Evolutionary conservation across 2,888 invertebrate species (phyloP).

Genomic region (Saturnia japonica): DNA sequence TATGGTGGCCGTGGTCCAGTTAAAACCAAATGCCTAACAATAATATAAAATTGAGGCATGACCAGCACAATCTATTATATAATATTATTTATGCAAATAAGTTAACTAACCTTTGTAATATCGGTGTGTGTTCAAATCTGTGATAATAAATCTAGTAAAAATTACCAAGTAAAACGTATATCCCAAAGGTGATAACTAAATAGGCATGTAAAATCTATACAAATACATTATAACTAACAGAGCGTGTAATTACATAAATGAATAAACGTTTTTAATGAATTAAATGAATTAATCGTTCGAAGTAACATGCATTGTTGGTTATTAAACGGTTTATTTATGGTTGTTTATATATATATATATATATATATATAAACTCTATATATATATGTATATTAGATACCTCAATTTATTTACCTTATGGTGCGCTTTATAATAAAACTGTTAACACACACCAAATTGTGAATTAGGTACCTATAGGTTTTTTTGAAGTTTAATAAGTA

Average conservation of each 20-base stretch:
- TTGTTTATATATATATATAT: too few relatives aligned
- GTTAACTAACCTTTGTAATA: background rate
- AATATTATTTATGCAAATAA: background rate
- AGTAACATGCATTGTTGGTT: constrained; percentile 6
- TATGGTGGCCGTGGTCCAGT: too few relatives aligned
- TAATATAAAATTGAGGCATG: background rate
- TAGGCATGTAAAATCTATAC: constrained; percentile 1
- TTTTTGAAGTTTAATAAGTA: background rate
- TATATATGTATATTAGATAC: too few relatives aligned
- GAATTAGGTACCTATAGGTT: background rate
- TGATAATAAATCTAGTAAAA: background rate
- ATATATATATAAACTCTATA: too few relatives aligned
- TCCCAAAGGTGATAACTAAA: constrained; percentile 18
- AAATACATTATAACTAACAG: constrained; percentile 15
- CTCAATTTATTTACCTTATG: constrained; percentile 9
- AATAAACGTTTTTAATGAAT: constrained; percentile 16
- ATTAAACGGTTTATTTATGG: constrained; percentile 4
- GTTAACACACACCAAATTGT: background rate
- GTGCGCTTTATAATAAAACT: background rate
- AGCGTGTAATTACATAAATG: constrained; percentile 19
- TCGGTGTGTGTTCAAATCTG: background rate
- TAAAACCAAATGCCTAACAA: too few relatives aligned
- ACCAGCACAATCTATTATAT: background rate
- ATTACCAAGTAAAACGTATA: background rate
- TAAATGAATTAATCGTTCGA: constrained; percentile 12